Evolutionary conservation across 2,113 vertebrate species (phyloP).

Genomic region (Scortum barcoo): DNA sequence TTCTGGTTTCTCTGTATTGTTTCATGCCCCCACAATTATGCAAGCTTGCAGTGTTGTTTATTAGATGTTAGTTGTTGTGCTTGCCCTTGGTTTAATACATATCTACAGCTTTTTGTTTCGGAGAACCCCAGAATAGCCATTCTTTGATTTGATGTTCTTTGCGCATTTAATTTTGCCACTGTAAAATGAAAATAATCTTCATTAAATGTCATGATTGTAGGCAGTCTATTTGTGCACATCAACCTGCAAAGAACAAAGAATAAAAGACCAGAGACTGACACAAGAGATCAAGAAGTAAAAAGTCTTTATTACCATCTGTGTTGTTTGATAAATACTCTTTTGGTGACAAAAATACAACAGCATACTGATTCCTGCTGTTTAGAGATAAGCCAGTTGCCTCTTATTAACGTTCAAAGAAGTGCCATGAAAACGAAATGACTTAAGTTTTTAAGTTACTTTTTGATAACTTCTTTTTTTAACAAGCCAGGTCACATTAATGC

Average conservation of each 20-base stretch:
- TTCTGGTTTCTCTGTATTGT: background rate
- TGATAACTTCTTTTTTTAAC: background rate
- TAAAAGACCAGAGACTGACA: background rate
- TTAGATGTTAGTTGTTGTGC: background rate
- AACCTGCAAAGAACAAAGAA: background rate
- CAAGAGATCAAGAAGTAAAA: background rate
- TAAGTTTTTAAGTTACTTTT: background rate
- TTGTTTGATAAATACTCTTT: background rate
- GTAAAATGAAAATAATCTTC: background rate
- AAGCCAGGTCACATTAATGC: background rate
- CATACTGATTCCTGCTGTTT: background rate
- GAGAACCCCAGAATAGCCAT: background rate
- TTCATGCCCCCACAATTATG: background rate
- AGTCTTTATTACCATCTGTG: background rate
- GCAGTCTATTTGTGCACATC: background rate
- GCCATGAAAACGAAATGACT: background rate
- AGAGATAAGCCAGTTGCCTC: background rate
- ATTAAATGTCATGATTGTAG: background rate
- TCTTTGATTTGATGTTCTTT: background rate
- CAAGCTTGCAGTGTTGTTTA: background rate
- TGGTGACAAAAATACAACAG: background rate
- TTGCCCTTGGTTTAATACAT: background rate
- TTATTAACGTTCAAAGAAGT: background rate
- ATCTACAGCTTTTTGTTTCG: background rate
- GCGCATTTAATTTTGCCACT: background rate